Evolutionary conservation across 2,888 invertebrate species (phyloP).

Genomic region (Hesperia comma): DNA sequence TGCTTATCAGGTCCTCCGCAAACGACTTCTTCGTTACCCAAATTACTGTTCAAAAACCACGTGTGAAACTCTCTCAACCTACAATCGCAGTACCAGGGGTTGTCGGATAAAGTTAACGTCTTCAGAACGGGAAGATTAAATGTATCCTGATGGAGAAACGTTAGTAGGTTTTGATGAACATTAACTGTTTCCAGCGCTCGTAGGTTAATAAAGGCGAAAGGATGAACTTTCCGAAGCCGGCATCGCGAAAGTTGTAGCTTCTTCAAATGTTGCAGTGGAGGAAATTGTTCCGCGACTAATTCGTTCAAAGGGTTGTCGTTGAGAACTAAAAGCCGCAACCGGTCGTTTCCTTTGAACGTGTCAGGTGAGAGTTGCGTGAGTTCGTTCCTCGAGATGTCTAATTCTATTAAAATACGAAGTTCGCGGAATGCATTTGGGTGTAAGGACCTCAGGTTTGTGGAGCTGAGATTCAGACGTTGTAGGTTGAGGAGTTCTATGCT

Average conservation of each 20-base stretch:
- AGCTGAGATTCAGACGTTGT: conserved; percentile 91
- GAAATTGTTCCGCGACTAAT: conserved; percentile 91
- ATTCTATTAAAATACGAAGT: conserved; percentile 92
- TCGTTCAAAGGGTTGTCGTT: conserved; percentile 91
- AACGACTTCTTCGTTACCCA: conserved; percentile 89
- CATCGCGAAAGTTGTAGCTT: conserved; percentile 92
- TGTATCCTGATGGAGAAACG: conserved; percentile 83
- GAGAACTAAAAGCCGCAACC: conserved; percentile 89
- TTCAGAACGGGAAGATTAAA: conserved; percentile 85
- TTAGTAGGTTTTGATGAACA: conserved; percentile 90
- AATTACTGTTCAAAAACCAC: conserved; percentile 91
- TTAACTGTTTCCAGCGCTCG: conserved; percentile 92
- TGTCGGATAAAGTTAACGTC: conserved; percentile 91
- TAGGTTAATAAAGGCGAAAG: conserved; percentile 89
- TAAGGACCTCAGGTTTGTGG: conserved; percentile 88
- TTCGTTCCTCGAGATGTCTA: conserved; percentile 93
- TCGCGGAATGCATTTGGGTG: conserved; percentile 93
- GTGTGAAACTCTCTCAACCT: conserved; percentile 91
- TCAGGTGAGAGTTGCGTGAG: conserved; percentile 89
- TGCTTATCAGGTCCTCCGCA: conserved; percentile 88
- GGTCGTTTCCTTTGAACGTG: conserved; percentile 92
- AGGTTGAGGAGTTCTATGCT: conserved; percentile 91
- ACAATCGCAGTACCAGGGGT: conserved; percentile 96
- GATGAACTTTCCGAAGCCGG: conserved; percentile 88
- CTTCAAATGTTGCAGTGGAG: conserved; percentile 89